Base-by-base conservation (phyloP, 2,888 invertebrate genomes). In the Drosophila mulleri region DNA sequence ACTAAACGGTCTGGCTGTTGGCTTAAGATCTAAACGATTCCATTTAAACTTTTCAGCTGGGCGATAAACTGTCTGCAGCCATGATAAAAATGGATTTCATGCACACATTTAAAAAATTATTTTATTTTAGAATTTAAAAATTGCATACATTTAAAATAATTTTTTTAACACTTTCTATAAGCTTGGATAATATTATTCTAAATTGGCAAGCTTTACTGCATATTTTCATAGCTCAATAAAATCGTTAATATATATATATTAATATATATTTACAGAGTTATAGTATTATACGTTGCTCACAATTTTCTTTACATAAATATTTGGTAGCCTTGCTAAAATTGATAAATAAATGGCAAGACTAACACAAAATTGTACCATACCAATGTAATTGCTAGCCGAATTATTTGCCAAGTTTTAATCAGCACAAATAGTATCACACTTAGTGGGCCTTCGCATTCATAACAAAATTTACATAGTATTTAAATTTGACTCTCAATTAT, bases 341-440 rank as follows among this genome's bases (percentile, higher is more conserved):
- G 1, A 32, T 32, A 32, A 32, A 32, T 32, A 26, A 16, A 16
- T 16, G 47, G 4, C 16, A 14, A 26, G 4, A 45, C 16, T 16
- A 7, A 26, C 0, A 2, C 1, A 16, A 9, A n/a, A 26, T n/a
- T 4, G 9, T 0, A n/a, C 1, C 1, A 26, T 2, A 1, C 7
- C 9, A 16, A 23, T 23, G 1, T 14, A 3, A 4, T 14, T 37
- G 2, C 14, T 37, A 16, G 14, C 2, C 16, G 6, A 37, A 5
- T 6, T 37, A 2, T 37, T 16, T 5, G 6, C 14, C 6, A 2
- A 37, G 16, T 37, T 39, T 39, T 16, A 39, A 6, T 6, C 14
- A 14, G 14, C 14, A 14, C 14, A 37, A 37, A 37, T 39, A 16
- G 7, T 39, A 14, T 39, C 7, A 39, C 16, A 16, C 16, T 7